Conservation (phyloP, 2,888 invertebrate species). For the Notocelia uddmanniana region DNA sequence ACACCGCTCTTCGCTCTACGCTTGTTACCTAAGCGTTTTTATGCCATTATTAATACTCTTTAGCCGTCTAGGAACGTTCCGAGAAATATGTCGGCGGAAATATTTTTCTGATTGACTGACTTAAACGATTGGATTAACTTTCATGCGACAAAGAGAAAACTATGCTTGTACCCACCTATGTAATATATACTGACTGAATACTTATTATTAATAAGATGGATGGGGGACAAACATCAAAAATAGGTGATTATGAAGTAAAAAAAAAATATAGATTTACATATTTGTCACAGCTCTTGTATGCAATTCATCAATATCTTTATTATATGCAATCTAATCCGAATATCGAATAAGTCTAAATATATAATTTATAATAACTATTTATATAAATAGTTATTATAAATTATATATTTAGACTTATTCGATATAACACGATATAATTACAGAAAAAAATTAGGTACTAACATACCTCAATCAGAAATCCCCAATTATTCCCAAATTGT, state of each 20-base stretch:
- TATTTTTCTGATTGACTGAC: constrained; percentile 42
- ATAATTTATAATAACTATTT: neutral
- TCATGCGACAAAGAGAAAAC: constrained; percentile 35
- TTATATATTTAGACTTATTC: too few relatives aligned
- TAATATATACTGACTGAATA: neutral
- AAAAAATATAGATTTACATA: too few relatives aligned
- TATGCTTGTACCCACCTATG: neutral
- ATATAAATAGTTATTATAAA: too few relatives aligned
- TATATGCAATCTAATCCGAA: neutral
- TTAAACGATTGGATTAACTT: constrained; percentile 33
- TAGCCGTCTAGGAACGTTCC: constrained; percentile 33
- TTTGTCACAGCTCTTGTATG: too few relatives aligned
- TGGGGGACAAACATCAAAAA: too few relatives aligned
- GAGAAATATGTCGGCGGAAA: constrained; percentile 41
- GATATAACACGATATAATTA: too few relatives aligned
- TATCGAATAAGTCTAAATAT: neutral
- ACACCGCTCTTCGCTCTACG: constrained; percentile 20
- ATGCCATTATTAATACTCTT: constrained; percentile 42
- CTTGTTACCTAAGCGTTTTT: constrained; percentile 30
- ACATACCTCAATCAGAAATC: neutral
- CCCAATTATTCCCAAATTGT: neutral
- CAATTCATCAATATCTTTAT: too few relatives aligned
- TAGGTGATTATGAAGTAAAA: too few relatives aligned
- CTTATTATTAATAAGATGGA: neutral
- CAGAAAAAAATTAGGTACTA: neutral